These are phyloP conservation scores for Callinectes sapidus DNA, from an alignment of 2,888 invertebrate genomes.

Conservation along the genomic window DNA sequence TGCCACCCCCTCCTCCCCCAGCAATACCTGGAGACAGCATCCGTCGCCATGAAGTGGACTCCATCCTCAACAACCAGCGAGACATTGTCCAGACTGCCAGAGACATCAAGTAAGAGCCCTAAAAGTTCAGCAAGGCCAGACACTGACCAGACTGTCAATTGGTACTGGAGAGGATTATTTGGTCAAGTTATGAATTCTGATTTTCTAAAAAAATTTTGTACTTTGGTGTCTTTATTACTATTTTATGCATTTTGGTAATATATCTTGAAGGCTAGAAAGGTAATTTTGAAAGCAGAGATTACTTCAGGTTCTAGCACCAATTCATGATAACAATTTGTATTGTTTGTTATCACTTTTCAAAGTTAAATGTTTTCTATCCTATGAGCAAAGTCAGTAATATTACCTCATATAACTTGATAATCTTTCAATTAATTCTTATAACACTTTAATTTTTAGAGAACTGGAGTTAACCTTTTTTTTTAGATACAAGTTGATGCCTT, in stretches of 20 bases:
- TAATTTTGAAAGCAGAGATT: too few species aligned
- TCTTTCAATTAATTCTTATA: too few species aligned
- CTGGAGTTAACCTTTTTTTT: neutral
- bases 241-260: too few species aligned
- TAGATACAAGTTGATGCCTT: neutral
- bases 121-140: neutral
- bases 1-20: conserved; percentile 34
- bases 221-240: too few species aligned
- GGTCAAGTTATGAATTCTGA: neutral
- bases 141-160: neutral
- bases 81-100: conserved; percentile 85
- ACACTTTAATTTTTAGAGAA: neutral
- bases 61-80: conserved; percentile 89
- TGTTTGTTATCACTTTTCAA: too few species aligned
- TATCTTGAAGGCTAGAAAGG: too few species aligned
- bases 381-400: too few species aligned
- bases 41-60: conserved; percentile 91
- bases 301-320: too few species aligned
- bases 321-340: too few species aligned
- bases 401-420: too few species aligned
- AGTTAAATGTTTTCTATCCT: too few species aligned
- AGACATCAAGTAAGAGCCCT: conserved; percentile 84
- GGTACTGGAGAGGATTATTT: neutral
- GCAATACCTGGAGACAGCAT: conserved; percentile 78
- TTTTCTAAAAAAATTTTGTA: neutral